Conservation (phyloP, 2,797 vertebrate species). For the Aeoliscus strigatus region DNA sequence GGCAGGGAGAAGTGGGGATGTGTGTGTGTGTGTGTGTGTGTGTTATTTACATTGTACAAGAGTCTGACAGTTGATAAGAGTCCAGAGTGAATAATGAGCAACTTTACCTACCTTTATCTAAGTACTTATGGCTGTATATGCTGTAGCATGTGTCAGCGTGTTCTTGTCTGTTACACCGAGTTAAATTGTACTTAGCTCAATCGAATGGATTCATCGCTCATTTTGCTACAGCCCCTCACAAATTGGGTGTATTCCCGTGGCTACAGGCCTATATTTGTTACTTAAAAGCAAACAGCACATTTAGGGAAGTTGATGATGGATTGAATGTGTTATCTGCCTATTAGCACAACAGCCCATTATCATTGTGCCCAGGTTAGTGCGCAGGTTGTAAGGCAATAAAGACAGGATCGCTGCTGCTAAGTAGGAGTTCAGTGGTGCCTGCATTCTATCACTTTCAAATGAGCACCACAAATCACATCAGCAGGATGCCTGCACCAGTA, state of each 20-base stretch:
- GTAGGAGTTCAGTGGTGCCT: slow-evolving; percentile 71
- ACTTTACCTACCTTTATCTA: slow-evolving; percentile 69
- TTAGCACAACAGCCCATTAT: slow-evolving; percentile 76
- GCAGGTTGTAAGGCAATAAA: slow-evolving; percentile 70
- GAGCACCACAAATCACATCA: slow-evolving; percentile 75
- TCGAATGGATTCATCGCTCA: slow-evolving; percentile 58
- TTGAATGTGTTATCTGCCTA: slow-evolving; percentile 75
- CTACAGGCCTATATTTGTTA: slow-evolving; percentile 42
- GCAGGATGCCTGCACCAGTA: slow-evolving; percentile 65
- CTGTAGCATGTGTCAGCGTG: slow-evolving; percentile 63
- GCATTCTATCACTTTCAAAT: slow-evolving; percentile 72
- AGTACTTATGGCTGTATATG: slow-evolving; percentile 62
- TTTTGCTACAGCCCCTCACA: slow-evolving; percentile 55
- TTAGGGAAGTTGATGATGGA: slow-evolving; percentile 62
- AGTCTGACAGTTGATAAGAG: slow-evolving; percentile 69
- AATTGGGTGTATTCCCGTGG: slow-evolving; percentile 37
- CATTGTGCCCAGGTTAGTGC: slow-evolving; percentile 65
- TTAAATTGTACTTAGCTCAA: slow-evolving; percentile 58
- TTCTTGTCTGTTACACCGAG: slow-evolving; percentile 50
- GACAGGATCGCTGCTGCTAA: slow-evolving; percentile 58
- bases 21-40: too few relatives aligned
- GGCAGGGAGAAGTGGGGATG: slow-evolving; percentile 48
- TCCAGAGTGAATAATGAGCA: slow-evolving; percentile 71
- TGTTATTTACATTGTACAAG: slow-evolving; percentile 67
- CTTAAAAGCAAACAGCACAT: slow-evolving; percentile 61